Evolutionary conservation across 1,140 invertebrate genomes (phyloP), one percentile per base, ranked within the genome.

Genomic region (Drosophila sulfurigaster): DNA sequence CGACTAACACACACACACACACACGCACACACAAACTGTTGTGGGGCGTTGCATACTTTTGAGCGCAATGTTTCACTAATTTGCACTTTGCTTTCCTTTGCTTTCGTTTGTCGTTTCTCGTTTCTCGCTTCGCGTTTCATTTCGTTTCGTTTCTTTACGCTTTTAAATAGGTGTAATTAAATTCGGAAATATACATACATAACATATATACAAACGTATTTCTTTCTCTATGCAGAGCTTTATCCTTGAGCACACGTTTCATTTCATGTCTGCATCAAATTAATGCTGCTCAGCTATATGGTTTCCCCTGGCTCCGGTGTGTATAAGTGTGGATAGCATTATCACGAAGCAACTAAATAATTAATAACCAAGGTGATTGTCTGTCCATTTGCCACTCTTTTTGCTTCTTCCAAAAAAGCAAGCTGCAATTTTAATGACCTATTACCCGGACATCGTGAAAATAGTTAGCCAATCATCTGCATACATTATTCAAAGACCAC

Each of bases 121-220:
- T 56, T 38, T 38, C 32, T 70, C 59, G 48, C 38, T 49, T 56
- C 15, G 20, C 15, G 30, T 69, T 70, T 68, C 38, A 16, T 66
- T 74, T 52, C 16, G 57, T 56, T 76, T 71, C 57, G 71, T 76
- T 69, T 81, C 72, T 80, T 83, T 83, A 78, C 77, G 70, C 77
- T 80, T 83, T 89, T 83, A 83, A 88, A 87, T 80, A 72, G 59
- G 80, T 88, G 85, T 83, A 87, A 87, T 87, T 87, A 87, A 78
- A 80, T 88, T 83, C 71, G 56, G 68, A 58, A 79, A 51, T 28
- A 54, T 32, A 28, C 32, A 25, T 11, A 7, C 35, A 38, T 38
- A 10, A 10, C 41, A 43, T 7, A 43, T 13, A 62, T 6, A 49
- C 11, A 45, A 16, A n/a, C 25, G 2, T 46, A 25, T 30, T 25